phyloP scores from a whole-genome alignment of 2,888 invertebrate species.

The Coelopa pilipes region DNA sequence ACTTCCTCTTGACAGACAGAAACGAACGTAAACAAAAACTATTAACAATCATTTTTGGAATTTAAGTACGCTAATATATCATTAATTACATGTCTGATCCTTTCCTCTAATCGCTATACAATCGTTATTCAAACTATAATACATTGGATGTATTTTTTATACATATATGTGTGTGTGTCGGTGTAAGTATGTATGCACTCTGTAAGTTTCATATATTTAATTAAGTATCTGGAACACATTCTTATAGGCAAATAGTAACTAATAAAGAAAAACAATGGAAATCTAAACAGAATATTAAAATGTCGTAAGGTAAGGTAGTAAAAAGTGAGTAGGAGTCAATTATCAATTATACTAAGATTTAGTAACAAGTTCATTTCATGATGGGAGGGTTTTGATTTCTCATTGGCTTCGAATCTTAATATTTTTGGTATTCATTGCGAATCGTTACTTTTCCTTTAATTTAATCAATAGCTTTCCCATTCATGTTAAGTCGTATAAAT shows the following conservation, averaged over 20 bases:
- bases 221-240: slow-evolving; percentile 41
- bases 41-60: background rate
- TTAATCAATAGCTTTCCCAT: slow-evolving; percentile 17
- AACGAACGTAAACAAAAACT: slow-evolving; percentile 7
- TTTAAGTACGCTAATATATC: slow-evolving; percentile 16
- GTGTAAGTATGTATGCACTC: background rate
- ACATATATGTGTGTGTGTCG: background rate
- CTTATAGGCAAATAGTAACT: slow-evolving; percentile 32
- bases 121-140: slow-evolving; percentile 2
- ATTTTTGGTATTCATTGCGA: no score
- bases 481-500: background rate
- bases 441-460: no score
- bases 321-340: background rate
- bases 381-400: no score
- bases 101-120: background rate
- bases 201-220: slow-evolving; percentile 1
- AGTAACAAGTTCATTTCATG: background rate
- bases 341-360: background rate
- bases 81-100: background rate
- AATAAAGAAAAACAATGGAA: slow-evolving; percentile 24
- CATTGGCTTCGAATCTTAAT: background rate
- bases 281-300: background rate
- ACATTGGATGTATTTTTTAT: slow-evolving; percentile 18
- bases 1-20: no score
- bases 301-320: no score